phyloP scores from a whole-genome alignment of 2,113 vertebrate species.

The Rhea americana region DNA sequence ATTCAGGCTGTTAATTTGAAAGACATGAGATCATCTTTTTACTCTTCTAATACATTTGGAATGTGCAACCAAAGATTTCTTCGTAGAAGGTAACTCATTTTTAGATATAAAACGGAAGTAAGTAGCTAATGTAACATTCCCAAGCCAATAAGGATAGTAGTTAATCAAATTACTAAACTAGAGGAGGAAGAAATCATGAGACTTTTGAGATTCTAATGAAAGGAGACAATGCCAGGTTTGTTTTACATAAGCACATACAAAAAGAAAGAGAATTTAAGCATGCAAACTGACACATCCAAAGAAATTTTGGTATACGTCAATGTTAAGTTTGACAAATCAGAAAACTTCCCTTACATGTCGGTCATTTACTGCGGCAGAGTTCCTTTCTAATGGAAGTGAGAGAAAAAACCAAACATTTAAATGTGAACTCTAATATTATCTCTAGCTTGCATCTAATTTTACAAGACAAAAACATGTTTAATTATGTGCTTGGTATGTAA shows the following conservation, averaged over 20 bases:
- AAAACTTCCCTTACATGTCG: neutral
- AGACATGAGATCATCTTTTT: neutral
- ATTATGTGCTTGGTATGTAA: neutral
- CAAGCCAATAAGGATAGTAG: neutral
- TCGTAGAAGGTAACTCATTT: neutral
- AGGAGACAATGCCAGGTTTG: neutral
- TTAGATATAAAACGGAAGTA: neutral
- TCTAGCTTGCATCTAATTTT: neutral
- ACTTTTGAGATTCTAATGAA: neutral
- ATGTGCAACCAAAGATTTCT: neutral
- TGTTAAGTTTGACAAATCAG: neutral
- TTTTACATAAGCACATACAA: neutral
- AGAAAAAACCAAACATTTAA: neutral
- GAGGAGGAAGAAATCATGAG: neutral
- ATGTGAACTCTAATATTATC: neutral
- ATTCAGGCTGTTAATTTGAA: neutral
- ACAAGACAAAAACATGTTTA: neutral
- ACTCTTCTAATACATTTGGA: neutral
- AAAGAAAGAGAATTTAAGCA: neutral
- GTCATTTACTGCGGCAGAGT: neutral
- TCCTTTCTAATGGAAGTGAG: neutral
- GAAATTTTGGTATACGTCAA: neutral
- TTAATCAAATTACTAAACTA: neutral
- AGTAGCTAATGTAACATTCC: neutral
- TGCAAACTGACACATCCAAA: neutral